Percentiles rank a stretch among this genome's conserved stretches.
These are phyloP conservation scores for Panulirus ornatus DNA, from an alignment of 1,140 invertebrate species.

Conservation along the genomic window DNA sequence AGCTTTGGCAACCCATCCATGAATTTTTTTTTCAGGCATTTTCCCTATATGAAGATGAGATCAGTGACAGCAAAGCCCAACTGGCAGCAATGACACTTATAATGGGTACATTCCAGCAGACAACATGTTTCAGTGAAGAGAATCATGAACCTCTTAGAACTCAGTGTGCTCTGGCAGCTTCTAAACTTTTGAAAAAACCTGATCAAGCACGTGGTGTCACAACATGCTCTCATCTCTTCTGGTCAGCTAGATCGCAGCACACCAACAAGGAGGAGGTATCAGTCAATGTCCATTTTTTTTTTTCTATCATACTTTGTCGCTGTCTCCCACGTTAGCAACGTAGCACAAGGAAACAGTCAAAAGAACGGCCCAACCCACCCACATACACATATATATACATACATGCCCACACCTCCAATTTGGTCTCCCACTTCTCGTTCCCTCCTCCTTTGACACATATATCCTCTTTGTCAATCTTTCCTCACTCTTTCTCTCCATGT, in stretches of 20 bases:
- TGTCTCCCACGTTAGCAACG: too few species aligned
- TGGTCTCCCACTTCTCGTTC: too few species aligned
- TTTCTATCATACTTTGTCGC: too few species aligned
- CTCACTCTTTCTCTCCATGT: too few species aligned
- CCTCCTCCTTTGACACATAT: too few species aligned
- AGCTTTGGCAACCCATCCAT: not conserved
- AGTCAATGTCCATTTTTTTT: too few species aligned
- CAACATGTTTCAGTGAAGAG: conserved; percentile 95
- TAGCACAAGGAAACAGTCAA: too few species aligned
- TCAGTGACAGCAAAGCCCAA: conserved; percentile 98
- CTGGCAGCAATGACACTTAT: conserved; percentile 96
- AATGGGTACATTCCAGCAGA: conserved; percentile 94
- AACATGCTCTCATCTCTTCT: conserved; percentile 96
- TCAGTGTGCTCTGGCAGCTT: conserved; percentile 95
- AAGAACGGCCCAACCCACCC: too few species aligned
- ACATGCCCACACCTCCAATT: too few species aligned
- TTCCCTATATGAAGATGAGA: conserved; percentile 98
- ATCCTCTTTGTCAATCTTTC: too few species aligned
- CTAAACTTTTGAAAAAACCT: conserved; percentile 97
- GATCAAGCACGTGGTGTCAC: conserved; percentile 96
- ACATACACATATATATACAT: too few species aligned
- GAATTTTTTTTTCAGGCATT: conserved; percentile 86
- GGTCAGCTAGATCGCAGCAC: conserved; percentile 90
- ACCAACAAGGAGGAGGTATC: conserved; percentile 84
- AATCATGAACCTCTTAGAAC: conserved; percentile 97